A percentile compares a stretch with the other conserved stretches of the same genome.
Conservation (phyloP, 1,140 invertebrate species). For the Mya arenaria region DNA sequence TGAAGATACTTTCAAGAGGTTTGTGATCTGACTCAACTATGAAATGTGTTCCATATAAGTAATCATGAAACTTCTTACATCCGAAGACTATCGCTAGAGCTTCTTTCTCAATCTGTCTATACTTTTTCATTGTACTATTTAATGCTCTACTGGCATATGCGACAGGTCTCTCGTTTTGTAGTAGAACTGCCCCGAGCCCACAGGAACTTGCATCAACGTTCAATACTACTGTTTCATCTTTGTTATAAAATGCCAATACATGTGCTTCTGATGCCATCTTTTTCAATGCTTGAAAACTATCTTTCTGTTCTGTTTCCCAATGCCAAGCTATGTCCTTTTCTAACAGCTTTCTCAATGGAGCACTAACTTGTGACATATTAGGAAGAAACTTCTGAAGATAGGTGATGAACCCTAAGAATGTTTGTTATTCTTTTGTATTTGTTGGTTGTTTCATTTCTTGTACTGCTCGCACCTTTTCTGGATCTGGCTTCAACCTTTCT, state of each 20-base stretch:
- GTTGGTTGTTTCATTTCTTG: conserved; percentile 48
- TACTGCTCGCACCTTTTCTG: too few species aligned
- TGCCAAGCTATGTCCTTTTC: conserved; percentile 32
- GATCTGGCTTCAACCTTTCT: conserved; percentile 64
- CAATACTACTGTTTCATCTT: too few species aligned
- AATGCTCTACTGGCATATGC: too few species aligned
- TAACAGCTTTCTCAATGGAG: conserved; percentile 22
- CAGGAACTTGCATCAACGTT: neutral
- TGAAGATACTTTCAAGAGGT: conserved; percentile 1
- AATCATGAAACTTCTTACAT: neutral
- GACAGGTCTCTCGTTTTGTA: conserved; percentile 10
- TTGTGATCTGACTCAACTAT: too few species aligned
- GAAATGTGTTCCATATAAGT: conserved; percentile 11
- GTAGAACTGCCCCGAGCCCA: neutral
- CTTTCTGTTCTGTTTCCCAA: conserved; percentile 46
- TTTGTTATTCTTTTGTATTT: conserved; percentile 25
- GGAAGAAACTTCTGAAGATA: conserved; percentile 82
- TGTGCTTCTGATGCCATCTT: too few species aligned
- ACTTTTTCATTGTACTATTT: neutral
- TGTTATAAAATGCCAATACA: too few species aligned
- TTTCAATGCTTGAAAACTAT: conserved; percentile 38
- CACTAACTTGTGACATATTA: conserved; percentile 22
- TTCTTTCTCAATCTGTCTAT: conserved; percentile 19
- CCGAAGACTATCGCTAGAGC: conserved; percentile 1
- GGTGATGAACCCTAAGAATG: conserved; percentile 60